Evolutionary conservation across 2,113 vertebrate genomes (phyloP), one percentile per base, ranked within the genome.

Genomic region (Suncus etruscus): DNA sequence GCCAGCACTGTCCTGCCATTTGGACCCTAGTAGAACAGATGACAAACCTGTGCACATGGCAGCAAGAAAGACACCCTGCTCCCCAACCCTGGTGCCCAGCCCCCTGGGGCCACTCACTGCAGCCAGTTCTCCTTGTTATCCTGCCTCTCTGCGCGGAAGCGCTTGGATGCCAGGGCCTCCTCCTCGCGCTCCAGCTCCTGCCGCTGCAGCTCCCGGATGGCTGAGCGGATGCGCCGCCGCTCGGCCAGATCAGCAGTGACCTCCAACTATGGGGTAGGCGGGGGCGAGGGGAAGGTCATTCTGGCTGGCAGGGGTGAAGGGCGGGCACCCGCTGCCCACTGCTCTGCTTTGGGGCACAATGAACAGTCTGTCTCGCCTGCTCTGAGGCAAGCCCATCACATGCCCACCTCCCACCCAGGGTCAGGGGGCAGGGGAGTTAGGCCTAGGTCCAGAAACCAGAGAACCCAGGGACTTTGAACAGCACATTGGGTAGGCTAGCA

Each of bases 41-140:
- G 81, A n/a, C 58, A 48, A 1, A 31, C 27, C 65, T 39, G 69
- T 45, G 65, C 50, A 61, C 54, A 61, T 39, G 54, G 54, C 54
- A 61, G 54, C 54, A 11, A 22, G 58, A 27, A 31, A 12, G 10
- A 11, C 5, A 29, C 65, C 68, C 12, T 14, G 1, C 8, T 4
- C 10, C 18, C 29, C 82, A 45, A 47, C 31, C 20, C 50, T 58
- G 16, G n/a, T 20, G 15, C 24, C 80, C 63, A 54, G 3, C 10
- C 14, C 22, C 1, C 1, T 1, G 0, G 0, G 29, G 97, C 97
- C 29, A 97, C 97, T 97, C 97, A 99, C 99, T 97, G 98, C 51
- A 98, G 98, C 97, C 98, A 99, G 93, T 99, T 99, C 97, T 99
- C 99, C 94, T 99, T 99, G 97, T 99, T 93, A 32, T 99, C 99